These are phyloP conservation scores for Dendrolimus kikuchii DNA, from an alignment of 1,140 invertebrate species.

Conservation along the genomic window DNA sequence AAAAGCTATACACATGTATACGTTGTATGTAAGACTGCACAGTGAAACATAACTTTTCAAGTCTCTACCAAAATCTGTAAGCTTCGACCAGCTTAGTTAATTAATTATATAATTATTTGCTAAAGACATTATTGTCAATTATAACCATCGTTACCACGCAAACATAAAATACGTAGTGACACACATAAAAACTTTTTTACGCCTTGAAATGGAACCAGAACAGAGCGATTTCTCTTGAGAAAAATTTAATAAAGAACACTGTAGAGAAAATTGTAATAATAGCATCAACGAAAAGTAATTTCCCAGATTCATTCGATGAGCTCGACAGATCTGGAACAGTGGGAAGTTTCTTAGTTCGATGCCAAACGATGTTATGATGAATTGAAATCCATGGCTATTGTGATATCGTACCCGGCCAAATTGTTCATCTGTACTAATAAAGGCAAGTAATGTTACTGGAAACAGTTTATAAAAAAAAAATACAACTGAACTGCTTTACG, in stretches of 20 bases:
- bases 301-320: constrained; percentile 45
- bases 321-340: constrained; percentile 37
- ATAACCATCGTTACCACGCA: not conserved
- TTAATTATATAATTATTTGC: too few relatives aligned
- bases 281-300: constrained; percentile 40
- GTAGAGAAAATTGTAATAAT: constrained; percentile 31
- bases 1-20: too few relatives aligned
- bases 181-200: constrained; percentile 8
- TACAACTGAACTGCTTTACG: too few relatives aligned
- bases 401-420: constrained; percentile 33
- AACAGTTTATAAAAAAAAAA: not conserved
- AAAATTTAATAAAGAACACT: constrained; percentile 39
- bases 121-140: too few relatives aligned
- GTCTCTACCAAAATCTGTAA: too few relatives aligned
- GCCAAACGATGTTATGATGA: constrained; percentile 27
- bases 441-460: constrained; percentile 4
- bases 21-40: too few relatives aligned
- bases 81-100: too few relatives aligned
- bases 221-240: constrained; percentile 47
- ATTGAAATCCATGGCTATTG: constrained; percentile 26
- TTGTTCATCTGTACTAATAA: constrained; percentile 20
- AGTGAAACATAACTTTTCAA: too few relatives aligned
- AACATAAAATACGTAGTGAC: not conserved
- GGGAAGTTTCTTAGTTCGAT: constrained; percentile 37
- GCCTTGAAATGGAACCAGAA: constrained; percentile 28